Percentiles rank a stretch among this genome's conserved stretches.
phyloP scores from a whole-genome alignment of 1,140 invertebrate species.

The Oncopodura yosiiana region DNA sequence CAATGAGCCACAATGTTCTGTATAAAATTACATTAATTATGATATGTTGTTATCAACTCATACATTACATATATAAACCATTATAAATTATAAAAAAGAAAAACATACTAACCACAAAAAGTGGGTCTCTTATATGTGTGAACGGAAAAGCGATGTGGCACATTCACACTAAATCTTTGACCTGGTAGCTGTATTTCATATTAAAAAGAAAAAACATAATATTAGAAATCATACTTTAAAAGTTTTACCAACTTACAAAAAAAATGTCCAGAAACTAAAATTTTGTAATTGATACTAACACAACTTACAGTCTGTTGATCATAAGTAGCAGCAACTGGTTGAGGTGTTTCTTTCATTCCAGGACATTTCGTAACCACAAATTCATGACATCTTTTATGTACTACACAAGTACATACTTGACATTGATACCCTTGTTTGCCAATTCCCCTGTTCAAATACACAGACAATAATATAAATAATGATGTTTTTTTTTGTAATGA shows the following conservation, averaged over 20 bases:
- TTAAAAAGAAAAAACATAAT: constrained; percentile 4
- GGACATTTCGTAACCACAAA: constrained; percentile 90
- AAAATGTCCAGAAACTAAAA: no score
- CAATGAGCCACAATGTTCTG: constrained; percentile 74
- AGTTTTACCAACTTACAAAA: no score
- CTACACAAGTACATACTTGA: constrained; percentile 98
- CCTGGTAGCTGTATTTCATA: constrained; percentile 43
- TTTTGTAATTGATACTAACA: no score
- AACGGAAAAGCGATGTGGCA: constrained; percentile 85
- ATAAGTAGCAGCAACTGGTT: no score
- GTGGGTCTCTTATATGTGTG: constrained; percentile 97
- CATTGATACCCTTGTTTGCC: constrained; percentile 99
- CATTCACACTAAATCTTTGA: constrained; percentile 92
- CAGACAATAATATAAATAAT: no score
- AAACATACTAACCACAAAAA: constrained; percentile 92
- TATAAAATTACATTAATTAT: background rate
- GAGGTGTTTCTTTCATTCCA: constrained; percentile 63
- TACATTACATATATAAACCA: background rate
- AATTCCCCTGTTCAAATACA: constrained; percentile 80
- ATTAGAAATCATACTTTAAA: no score
- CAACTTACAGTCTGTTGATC: no score
- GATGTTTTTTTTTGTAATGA: no score
- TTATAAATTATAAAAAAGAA: no score
- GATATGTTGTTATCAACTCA: background rate
- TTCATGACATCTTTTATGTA: constrained; percentile 93